Evolutionary conservation across 2,797 vertebrate genomes (phyloP).

Genomic region (Chaunax sp.): DNA sequence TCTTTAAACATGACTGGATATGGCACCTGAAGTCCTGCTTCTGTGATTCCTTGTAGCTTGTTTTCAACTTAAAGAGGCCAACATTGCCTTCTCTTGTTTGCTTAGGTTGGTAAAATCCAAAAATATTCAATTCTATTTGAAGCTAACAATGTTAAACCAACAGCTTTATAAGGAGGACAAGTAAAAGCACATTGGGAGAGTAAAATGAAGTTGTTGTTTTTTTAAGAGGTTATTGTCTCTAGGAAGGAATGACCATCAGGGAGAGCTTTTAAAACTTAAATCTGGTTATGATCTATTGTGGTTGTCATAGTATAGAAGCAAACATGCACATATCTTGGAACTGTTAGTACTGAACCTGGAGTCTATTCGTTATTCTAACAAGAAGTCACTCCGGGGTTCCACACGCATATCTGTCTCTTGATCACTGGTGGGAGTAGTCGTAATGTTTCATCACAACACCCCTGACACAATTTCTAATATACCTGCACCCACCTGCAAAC

Average conservation of each 20-base stretch:
- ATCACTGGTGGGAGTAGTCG: constrained; percentile 57
- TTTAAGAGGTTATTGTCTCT: constrained; percentile 33
- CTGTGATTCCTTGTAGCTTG: no score
- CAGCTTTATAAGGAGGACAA: constrained; percentile 12
- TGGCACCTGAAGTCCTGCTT: neutral
- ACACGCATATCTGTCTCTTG: constrained; percentile 63
- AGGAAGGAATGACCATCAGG: constrained; percentile 14
- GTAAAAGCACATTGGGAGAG: constrained; percentile 17
- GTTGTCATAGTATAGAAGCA: constrained; percentile 20
- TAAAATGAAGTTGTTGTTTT: neutral
- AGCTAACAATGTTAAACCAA: constrained; percentile 4
- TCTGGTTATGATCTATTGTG: constrained; percentile 39
- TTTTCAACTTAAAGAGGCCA: no score
- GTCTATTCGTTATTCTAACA: constrained; percentile 41
- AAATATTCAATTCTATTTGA: no score
- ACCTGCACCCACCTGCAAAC: constrained; percentile 35
- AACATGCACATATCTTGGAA: constrained; percentile 51
- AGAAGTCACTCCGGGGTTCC: constrained; percentile 44
- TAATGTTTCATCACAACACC: constrained; percentile 66
- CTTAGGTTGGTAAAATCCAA: no score
- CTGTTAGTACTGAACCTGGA: constrained; percentile 38
- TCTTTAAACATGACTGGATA: constrained; percentile 1
- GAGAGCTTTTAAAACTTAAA: constrained; percentile 40
- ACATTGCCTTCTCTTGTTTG: no score
- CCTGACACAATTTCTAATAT: constrained; percentile 59